A percentile compares a stretch with the other conserved stretches of the same genome.
Conservation (phyloP, 1,140 invertebrate genomes). For the Drosophila willistoni region DNA sequence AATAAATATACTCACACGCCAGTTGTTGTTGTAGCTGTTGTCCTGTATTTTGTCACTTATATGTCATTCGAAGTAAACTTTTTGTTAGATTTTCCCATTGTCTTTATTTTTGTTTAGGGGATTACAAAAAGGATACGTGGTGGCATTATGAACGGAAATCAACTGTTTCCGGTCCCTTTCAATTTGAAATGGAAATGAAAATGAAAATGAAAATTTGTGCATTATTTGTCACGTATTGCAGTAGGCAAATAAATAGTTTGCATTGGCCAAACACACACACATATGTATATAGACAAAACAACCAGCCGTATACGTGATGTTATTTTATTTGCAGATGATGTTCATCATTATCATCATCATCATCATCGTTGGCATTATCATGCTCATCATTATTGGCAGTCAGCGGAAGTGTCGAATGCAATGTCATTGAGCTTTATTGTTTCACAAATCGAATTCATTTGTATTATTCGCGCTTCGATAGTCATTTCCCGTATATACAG, state of each 20-base stretch:
- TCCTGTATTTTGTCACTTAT: constrained; percentile 62
- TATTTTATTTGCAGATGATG: constrained; percentile 61
- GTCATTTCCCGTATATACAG: constrained; percentile 26
- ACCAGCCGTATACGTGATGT: constrained; percentile 69
- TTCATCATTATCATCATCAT: constrained; percentile 23
- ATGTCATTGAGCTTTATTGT: constrained; percentile 75
- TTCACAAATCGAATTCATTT: constrained; percentile 80
- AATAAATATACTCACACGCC: constrained; percentile 71
- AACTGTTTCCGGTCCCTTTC: constrained; percentile 50
- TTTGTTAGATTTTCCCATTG: constrained; percentile 54
- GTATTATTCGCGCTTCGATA: constrained; percentile 54
- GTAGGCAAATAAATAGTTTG: constrained; percentile 62
- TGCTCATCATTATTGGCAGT: constrained; percentile 39
- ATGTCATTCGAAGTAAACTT: constrained; percentile 66
- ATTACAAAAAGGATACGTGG: constrained; percentile 51
- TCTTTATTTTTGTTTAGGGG: constrained; percentile 39
- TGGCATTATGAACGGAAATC: constrained; percentile 47
- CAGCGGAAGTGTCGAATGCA: constrained; percentile 57
- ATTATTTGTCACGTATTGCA: constrained; percentile 74
- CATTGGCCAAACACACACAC: constrained; percentile 41
- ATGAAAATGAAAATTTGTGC: constrained; percentile 50
- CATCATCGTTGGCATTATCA: constrained; percentile 1
- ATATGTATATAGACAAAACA: not conserved
- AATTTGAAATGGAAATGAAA: constrained; percentile 31
- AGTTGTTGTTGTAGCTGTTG: not conserved